Evolutionary conservation across 53 echinoderm and acorn worm species (phyloP).

Genomic region (Glandiceps talaboti): DNA sequence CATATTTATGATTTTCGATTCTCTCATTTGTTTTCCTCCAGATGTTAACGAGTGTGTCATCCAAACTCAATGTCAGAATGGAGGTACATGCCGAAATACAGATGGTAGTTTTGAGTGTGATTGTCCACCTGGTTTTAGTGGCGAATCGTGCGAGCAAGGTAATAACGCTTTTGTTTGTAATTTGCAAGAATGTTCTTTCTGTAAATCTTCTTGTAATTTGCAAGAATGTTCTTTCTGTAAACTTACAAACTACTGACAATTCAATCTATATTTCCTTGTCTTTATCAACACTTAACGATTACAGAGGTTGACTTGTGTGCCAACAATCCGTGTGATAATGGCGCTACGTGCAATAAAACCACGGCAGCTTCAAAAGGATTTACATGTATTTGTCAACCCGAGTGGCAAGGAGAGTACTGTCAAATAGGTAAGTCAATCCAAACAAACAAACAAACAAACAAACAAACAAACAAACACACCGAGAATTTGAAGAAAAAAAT

Average conservation of each 20-base stretch:
- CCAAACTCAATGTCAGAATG: neutral
- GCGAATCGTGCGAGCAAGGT: neutral
- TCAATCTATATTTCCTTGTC: neutral
- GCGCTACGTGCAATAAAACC: constrained; percentile 29
- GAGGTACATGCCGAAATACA: neutral
- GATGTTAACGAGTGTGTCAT: neutral
- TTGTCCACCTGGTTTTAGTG: neutral
- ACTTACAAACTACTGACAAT: neutral
- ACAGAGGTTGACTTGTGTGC: constrained; percentile 39
- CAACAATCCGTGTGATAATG: constrained; percentile 40
- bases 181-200: neutral
- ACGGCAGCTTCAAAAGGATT: constrained; percentile 31
- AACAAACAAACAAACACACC: too few relatives aligned
- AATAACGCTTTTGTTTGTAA: too few relatives aligned
- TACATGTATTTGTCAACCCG: constrained; percentile 38
- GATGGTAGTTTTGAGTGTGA: neutral
- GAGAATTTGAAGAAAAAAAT: too few relatives aligned
- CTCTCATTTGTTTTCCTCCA: too few relatives aligned
- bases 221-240: neutral
- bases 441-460: neutral
- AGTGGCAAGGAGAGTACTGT: constrained; percentile 49
- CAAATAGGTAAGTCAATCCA: constrained; percentile 34
- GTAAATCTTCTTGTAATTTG: neutral
- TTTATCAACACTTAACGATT: neutral
- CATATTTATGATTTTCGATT: too few relatives aligned